These are phyloP conservation scores for Diplodus puntazzo DNA, from an alignment of 2,797 vertebrate genomes.

Conservation along the genomic window DNA sequence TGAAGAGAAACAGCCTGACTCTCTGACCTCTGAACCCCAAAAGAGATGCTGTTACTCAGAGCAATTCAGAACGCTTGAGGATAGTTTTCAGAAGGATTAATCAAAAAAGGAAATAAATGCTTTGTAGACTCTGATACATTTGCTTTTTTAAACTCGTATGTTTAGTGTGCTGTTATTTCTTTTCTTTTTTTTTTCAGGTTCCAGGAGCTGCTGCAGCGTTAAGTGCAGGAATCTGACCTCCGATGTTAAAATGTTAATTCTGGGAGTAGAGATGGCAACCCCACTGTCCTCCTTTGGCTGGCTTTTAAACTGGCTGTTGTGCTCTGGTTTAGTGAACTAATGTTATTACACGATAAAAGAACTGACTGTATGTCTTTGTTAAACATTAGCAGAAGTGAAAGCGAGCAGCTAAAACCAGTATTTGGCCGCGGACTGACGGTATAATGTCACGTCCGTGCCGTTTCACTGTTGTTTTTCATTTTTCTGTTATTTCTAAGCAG, in stretches of 20 bases:
- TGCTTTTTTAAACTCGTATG: background rate
- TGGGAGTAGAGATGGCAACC: conserved; percentile 24
- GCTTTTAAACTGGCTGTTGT: conserved; percentile 16
- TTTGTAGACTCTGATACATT: background rate
- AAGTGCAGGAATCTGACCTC: conserved; percentile 34
- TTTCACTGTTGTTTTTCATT: conserved; percentile 18
- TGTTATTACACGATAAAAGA: conserved; percentile 24
- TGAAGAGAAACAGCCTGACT: background rate
- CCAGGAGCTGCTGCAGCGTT: conserved; percentile 51
- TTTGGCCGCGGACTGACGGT: conserved; percentile 5
- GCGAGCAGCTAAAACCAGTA: conserved; percentile 9
- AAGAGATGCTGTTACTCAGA: background rate
- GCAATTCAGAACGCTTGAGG: background rate
- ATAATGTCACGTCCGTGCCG: background rate
- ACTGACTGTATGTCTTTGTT: conserved; percentile 4
- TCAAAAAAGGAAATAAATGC: too few relatives aligned
- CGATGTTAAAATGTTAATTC: conserved; percentile 28
- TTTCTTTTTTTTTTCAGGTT: conserved; percentile 44
- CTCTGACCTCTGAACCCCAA: background rate
- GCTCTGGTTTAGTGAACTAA: conserved; percentile 39
- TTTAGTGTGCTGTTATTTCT: background rate
- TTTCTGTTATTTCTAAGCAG: conserved; percentile 17
- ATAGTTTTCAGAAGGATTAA: background rate
- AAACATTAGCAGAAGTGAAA: conserved; percentile 18
- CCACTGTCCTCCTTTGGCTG: conserved; percentile 20